These are phyloP conservation scores for Eubasilissa regina DNA, from an alignment of 1,140 invertebrate genomes.

Conservation along the genomic window DNA sequence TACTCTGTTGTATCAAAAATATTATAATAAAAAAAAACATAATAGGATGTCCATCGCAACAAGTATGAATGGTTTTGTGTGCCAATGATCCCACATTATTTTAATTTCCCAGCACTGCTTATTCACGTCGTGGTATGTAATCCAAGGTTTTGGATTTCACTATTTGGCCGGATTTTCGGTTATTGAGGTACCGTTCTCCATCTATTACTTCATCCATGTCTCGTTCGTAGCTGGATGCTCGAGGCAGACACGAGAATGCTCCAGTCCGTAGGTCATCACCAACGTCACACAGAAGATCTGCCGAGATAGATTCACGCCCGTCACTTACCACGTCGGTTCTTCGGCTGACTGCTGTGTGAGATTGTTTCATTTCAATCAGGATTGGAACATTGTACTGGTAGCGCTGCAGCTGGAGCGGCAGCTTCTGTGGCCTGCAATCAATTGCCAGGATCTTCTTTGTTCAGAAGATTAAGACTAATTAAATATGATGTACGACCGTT, in stretches of 20 bases:
- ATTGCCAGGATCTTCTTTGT: background rate
- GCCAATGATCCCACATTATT: constrained; percentile 17
- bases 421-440: background rate
- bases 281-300: constrained; percentile 25
- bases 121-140: background rate
- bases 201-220: background rate
- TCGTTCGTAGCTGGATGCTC: background rate
- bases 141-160: constrained; percentile 10
- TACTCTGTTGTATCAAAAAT: background rate
- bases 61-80: background rate
- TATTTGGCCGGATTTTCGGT: background rate
- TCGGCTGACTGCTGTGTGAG: background rate
- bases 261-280: background rate
- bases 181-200: background rate
- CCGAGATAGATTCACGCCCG: constrained; percentile 5
- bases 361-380: background rate
- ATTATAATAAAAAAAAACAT: background rate
- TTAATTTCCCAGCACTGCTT: constrained; percentile 2
- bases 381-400: background rate
- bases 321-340: no score
- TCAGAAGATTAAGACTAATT: constrained; percentile 1
- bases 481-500: constrained; percentile 22
- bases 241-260: background rate
- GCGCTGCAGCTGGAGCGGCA: background rate
- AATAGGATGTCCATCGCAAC: background rate